Evolutionary conservation across 37 sponge, comb jelly and placozoan species (phyloP), one percentile per base, ranked within the genome.

Genomic region (Cliona cf. orientalis): DNA sequence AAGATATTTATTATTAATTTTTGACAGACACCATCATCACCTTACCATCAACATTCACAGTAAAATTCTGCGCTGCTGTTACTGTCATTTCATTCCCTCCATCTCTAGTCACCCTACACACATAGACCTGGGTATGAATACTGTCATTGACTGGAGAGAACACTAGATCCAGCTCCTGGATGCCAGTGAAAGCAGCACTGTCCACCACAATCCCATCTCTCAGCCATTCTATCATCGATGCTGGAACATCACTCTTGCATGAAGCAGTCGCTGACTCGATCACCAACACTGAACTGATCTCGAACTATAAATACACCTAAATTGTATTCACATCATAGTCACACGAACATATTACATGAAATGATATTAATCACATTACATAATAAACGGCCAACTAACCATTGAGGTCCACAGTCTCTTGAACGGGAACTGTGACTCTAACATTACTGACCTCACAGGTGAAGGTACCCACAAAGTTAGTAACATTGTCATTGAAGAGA

Each of bases 381-480:
- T 37, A 32, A 7, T 29, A 61, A 12, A n/a, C 63, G 28, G 5
- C 5, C 28, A 61, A 12, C 67, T 36, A 21, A 73, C 74, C 74
- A 73, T 73, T 73, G 21, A 73, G 22, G 23, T 55, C 55, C 57
- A 73, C 21, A 34, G 57, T 55, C 22, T 35, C 36, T 1, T 42
- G 37, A 31, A 37, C 35, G 49, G n/a, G n/a, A n/a, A n/a, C n/a
- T n/a, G 3, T 28, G 3, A 55, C 58, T 40, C 57, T 12, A 21
- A 35, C 38, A 35, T 73, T 42, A 7, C 57, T 73, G 57, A 73
- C 74, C 21, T 5, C 4, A 55, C 74, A 73, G 31, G 74, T 53
- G 74, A 73, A 73, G 5, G 2, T 46, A 2, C 74, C 74, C 35
- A 73, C 74, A 49, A 73, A 55, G 22, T 73, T 34, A 55, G 57